These are phyloP conservation scores for Gallinago stenura DNA, from an alignment of 2,797 vertebrate species.

Conservation along the genomic window DNA sequence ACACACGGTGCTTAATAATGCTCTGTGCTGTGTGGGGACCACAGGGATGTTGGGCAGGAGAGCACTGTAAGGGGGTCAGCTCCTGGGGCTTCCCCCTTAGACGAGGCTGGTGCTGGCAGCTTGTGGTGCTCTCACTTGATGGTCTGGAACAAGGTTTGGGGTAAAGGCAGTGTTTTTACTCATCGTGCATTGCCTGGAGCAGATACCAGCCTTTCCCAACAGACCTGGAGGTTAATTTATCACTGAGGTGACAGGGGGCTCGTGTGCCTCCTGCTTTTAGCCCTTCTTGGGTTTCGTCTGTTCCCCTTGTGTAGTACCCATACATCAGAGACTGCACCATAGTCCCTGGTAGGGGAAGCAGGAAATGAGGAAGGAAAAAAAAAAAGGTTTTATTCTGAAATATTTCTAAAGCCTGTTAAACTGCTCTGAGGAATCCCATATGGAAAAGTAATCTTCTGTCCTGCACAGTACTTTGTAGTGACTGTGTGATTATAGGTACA, in stretches of 20 bases:
- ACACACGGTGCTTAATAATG: background rate
- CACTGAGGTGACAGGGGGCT: accelerated
- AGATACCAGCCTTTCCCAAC: background rate
- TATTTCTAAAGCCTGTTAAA: background rate
- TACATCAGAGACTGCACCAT: background rate
- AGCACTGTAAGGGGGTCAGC: background rate
- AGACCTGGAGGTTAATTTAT: background rate
- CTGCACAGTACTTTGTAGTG: background rate
- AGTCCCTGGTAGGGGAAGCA: background rate
- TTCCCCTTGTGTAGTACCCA: background rate
- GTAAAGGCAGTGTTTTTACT: background rate
- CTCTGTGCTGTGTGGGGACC: accelerated
- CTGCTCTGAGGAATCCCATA: background rate
- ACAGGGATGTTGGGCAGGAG: background rate
- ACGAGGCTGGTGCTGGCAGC: background rate
- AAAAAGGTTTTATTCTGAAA: background rate
- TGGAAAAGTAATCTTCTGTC: background rate
- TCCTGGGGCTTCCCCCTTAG: background rate
- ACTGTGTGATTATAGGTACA: background rate
- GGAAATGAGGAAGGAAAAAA: background rate
- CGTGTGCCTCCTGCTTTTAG: background rate
- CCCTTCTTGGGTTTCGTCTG: background rate
- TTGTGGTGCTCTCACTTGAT: background rate
- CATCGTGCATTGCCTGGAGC: background rate
- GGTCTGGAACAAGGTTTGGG: background rate